A percentile compares a stretch with the other conserved stretches of the same genome.
phyloP scores from a whole-genome alignment of 1,140 invertebrate genomes.

The Patella vulgata region DNA sequence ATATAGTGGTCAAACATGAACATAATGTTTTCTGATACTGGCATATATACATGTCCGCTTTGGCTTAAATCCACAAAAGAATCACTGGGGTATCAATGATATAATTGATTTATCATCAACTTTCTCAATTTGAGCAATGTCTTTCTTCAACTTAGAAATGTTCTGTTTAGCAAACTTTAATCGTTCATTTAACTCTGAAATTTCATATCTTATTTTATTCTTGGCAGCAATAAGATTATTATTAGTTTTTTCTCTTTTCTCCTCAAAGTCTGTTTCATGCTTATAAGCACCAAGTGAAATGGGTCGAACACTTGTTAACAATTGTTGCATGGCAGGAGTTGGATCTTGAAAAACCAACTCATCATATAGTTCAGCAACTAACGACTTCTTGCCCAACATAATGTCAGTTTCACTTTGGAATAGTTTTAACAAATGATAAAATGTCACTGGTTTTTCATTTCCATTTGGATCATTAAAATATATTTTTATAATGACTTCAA shows the following conservation, averaged over 20 bases:
- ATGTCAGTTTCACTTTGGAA: constrained; percentile 78
- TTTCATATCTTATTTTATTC: constrained; percentile 85
- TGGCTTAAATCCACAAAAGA: no score
- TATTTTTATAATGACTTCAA: constrained; percentile 98
- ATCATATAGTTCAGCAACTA: constrained; percentile 95
- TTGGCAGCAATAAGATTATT: constrained; percentile 83
- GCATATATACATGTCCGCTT: no score
- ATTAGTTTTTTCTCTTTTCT: constrained; percentile 85
- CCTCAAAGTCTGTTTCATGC: constrained; percentile 95
- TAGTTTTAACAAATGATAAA: constrained; percentile 95
- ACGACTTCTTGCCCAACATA: constrained; percentile 77
- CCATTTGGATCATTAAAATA: constrained; percentile 98
- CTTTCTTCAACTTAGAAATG: constrained; percentile 87
- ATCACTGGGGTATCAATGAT: no score
- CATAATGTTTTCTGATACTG: no score
- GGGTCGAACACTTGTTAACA: constrained; percentile 81
- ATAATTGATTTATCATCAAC: constrained; percentile 7
- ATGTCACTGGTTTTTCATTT: constrained; percentile 93
- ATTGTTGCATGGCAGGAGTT: constrained; percentile 90
- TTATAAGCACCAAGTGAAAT: constrained; percentile 79
- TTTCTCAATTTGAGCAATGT: constrained; percentile 77
- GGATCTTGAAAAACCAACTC: constrained; percentile 98
- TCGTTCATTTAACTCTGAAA: constrained; percentile 86
- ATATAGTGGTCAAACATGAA: no score
- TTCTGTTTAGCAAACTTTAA: constrained; percentile 89